These are phyloP conservation scores for Orussus abietinus DNA, from an alignment of 1,140 invertebrate genomes.

Conservation along the genomic window DNA sequence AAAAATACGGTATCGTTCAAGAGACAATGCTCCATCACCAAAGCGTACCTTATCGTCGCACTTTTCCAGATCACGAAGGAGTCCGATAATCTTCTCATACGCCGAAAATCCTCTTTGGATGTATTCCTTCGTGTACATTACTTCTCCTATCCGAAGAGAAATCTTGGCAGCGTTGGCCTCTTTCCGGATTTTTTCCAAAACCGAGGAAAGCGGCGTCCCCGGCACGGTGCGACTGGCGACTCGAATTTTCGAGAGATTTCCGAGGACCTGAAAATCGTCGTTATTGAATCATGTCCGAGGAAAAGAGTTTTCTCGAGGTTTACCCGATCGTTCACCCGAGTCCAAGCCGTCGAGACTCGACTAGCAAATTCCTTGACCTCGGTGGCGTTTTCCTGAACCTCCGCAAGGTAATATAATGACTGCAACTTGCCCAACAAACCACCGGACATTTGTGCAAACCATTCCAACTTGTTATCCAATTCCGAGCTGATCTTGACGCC, in stretches of 20 bases:
- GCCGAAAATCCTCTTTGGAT: constrained; percentile 21
- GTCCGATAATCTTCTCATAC: constrained; percentile 23
- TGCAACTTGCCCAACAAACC: constrained; percentile 25
- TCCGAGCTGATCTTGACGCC: constrained; percentile 18
- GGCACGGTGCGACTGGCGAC: constrained; percentile 29
- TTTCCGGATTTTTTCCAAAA: constrained; percentile 30
- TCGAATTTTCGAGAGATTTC: constrained; percentile 26
- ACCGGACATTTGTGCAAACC: constrained; percentile 21
- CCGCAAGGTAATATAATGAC: too few species aligned
- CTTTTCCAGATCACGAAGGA: constrained; percentile 22
- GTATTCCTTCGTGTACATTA: constrained; percentile 20
- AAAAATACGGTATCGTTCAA: constrained; percentile 8
- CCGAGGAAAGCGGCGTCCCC: constrained; percentile 25
- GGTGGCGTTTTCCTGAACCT: constrained; percentile 18
- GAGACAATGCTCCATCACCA: too few species aligned
- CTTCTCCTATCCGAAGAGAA: constrained; percentile 20
- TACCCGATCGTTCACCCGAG: constrained; percentile 26
- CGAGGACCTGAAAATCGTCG: constrained; percentile 19
- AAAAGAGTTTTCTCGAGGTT: constrained; percentile 4
- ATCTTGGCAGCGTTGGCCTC: constrained; percentile 21
- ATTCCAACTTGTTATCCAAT: constrained; percentile 25
- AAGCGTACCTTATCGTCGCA: constrained; percentile 34
- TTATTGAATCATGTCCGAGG: neutral
- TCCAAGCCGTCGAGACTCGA: constrained; percentile 26
- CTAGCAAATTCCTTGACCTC: constrained; percentile 29